Base-by-base conservation (phyloP, 2,797 vertebrate species). In the Heliangelus exortis region DNA sequence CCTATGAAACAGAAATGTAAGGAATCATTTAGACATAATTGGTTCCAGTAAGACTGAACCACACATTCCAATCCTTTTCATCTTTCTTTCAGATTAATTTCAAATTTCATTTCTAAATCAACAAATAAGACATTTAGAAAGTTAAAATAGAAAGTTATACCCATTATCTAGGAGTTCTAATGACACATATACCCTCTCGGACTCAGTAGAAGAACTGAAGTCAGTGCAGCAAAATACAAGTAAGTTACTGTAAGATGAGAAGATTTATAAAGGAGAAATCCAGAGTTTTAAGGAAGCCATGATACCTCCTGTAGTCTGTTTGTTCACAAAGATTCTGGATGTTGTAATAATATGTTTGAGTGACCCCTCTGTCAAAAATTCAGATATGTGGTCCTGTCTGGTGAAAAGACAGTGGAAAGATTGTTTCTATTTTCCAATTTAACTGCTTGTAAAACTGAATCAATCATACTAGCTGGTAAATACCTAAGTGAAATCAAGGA, bases 381-480 rank as follows among this genome's bases (percentile, higher is more conserved):
- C 80, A 87, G 73, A 53, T 95, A 75, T 72, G 66, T 87, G 61
- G 47, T 84, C 72, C 48, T 72, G 48, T 54, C 48, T 93, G 55
- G 54, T 93, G 48, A 92, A 95, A 93, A 95, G 39, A 76, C 85
- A 95, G 53, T 59, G 78, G 85, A 89, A 92, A 43, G n/a, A 55
- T 69, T 83, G 53, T 96, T 96, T 96, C 93, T 90, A 28, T 34
- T 72, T 92, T 95, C 45, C n/a, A 84, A 54, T 94, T 96, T 97
- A 96, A 96, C 96, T 96, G 92, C 59, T 96, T 94, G 45, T 91
- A 93, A 97, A 96, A 86, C 11, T 85, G 92, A 96, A 96, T 96
- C 85, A 96, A 96, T 97, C 91, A 96, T 59, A 25, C 26, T 82
- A 55, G 26, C 57, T 96, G 84, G 93, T 80, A 96, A 81, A 97